These are phyloP conservation scores for Chaitophorus viminalis DNA, from an alignment of 2,888 invertebrate species.

Conservation along the genomic window DNA sequence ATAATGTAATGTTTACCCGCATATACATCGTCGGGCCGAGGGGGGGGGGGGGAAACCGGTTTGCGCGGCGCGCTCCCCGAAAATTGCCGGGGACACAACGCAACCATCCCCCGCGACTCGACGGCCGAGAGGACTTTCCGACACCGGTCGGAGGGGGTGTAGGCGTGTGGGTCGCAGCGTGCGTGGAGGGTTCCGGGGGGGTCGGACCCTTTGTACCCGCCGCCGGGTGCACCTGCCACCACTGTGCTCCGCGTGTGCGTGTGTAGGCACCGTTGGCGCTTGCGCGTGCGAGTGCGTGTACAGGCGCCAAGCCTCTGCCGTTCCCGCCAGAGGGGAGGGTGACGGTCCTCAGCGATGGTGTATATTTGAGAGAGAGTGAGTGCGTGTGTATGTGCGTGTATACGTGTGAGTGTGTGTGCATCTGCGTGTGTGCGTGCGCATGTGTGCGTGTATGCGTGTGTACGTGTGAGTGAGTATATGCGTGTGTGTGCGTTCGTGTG, in stretches of 20 bases:
- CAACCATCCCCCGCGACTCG: neutral
- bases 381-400: neutral
- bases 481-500: neutral
- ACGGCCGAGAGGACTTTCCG: slow-evolving; percentile 2
- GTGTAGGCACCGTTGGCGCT: neutral
- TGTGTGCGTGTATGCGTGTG: neutral
- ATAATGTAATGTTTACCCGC: too few species aligned
- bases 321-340: neutral
- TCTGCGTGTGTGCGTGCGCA: neutral
- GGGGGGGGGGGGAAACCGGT: neutral
- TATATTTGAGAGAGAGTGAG: too few species aligned
- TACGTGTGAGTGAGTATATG: neutral
- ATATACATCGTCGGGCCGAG: too few species aligned
- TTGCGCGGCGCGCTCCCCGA: neutral
- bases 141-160: slow-evolving; percentile 12
- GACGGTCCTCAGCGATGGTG: neutral
- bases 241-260: too few species aligned
- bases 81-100: neutral
- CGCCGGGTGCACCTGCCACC: slow-evolving; percentile 47
- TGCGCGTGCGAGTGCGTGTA: neutral
- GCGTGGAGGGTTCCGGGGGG: neutral
- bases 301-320: slow-evolving; percentile 29
- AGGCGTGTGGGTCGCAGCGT: neutral
- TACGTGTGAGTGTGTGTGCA: neutral
- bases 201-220: slow-evolving; percentile 43